These are phyloP conservation scores for Neopelma chrysocephalum DNA, from an alignment of 2,797 vertebrate species.

Conservation along the genomic window DNA sequence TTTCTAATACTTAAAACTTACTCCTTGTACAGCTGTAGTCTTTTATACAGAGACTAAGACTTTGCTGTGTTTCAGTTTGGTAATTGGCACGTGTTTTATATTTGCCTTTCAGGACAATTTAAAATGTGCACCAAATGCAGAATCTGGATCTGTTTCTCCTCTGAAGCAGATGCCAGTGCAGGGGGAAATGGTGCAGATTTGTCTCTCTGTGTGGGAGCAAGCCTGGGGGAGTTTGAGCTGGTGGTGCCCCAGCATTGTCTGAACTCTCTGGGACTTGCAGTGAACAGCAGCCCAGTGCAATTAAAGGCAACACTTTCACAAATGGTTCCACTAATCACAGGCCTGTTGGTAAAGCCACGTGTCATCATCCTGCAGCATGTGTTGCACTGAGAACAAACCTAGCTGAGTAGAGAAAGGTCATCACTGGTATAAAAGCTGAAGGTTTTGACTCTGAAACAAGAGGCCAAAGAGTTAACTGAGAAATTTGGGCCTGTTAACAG, in stretches of 20 bases:
- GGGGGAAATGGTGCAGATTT: not conserved
- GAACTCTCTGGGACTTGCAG: not conserved
- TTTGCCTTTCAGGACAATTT: not conserved
- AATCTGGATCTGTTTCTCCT: not conserved
- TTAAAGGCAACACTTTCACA: not conserved
- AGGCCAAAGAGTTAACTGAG: not conserved
- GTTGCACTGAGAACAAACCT: not conserved
- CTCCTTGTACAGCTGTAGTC: not conserved
- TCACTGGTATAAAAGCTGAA: not conserved
- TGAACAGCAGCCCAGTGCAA: not conserved
- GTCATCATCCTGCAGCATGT: rapidly evolving
- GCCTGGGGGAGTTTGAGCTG: not conserved
- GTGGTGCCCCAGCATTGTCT: not conserved
- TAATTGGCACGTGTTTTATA: not conserved
- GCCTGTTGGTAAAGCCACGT: not conserved
- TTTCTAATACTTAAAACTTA: not conserved
- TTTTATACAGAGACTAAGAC: not conserved
- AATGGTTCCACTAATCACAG: not conserved
- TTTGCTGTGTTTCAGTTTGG: not conserved
- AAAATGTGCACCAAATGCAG: not conserved
- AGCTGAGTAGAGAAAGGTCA: not conserved
- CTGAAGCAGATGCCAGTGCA: not conserved
- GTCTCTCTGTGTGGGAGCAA: not conserved
- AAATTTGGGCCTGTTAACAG: too few relatives aligned
- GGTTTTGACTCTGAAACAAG: not conserved